phyloP scores from a whole-genome alignment of 2,113 vertebrate species.

The Gorilla gorilla region DNA sequence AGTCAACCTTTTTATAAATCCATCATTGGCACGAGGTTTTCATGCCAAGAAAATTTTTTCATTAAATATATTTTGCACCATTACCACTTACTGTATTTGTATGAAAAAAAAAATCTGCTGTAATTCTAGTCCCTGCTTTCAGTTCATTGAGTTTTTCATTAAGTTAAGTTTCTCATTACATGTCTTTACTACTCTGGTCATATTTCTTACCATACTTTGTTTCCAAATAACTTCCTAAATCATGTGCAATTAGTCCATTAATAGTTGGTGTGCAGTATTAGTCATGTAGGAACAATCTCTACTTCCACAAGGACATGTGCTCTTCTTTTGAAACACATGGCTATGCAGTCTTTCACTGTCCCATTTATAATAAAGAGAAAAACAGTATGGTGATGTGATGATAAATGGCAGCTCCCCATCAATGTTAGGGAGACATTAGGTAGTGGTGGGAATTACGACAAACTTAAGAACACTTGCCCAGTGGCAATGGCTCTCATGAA shows the following conservation, averaged over 20 bases:
- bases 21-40: neutral
- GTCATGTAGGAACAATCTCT: neutral
- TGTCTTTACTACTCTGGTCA: slow-evolving; percentile 30
- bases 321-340: neutral
- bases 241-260: neutral
- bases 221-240: slow-evolving; percentile 22
- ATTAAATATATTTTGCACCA: neutral
- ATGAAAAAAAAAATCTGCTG: neutral
- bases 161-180: slow-evolving; percentile 1
- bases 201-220: slow-evolving; percentile 7
- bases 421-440: neutral
- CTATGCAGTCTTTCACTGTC: neutral
- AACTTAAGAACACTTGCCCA: neutral
- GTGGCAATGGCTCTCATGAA: neutral
- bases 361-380: neutral
- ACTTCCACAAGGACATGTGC: neutral
- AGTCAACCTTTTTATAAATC: neutral
- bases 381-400: neutral
- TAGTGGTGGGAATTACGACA: neutral
- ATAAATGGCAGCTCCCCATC: neutral
- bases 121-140: slow-evolving; percentile 23
- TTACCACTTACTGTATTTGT: neutral
- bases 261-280: neutral
- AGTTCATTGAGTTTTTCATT: slow-evolving; percentile 6
- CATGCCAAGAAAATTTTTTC: neutral